Evolutionary conservation across 2,113 vertebrate species (phyloP), one percentile per base, ranked within the genome.

Genomic region (Urocitellus parryii): DNA sequence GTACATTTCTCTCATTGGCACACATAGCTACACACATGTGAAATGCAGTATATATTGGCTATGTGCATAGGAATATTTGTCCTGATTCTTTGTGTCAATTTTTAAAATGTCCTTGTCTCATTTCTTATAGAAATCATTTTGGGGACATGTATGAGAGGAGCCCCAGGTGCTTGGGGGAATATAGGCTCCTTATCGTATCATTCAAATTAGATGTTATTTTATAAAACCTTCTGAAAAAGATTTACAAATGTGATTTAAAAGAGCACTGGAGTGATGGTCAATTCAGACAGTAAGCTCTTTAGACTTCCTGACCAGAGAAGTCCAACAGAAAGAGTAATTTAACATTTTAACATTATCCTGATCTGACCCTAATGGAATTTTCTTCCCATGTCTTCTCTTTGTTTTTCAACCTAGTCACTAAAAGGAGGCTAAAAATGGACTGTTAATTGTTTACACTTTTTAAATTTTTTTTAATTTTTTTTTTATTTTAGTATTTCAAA

Each of bases 361-460:
- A 89, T 97, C 53, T 91, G 2, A 42, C 72, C 32, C 56, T 96
- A 90, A 51, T 83, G 32, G 76, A 37, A 22, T 70, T 98, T 97
- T 98, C 90, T 97, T 97, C 48, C 95, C 82, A 87, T 96, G 98
- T 98, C 20, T 82, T 97, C 34, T 84, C 84, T 45, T 85, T 92
- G 56, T 94, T 94, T 97, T 89, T 80, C 63, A 94, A 90, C 16
- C 3, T 63, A 94, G 4, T 89, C 92, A 67, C 29, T 79, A 58
- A 45, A 53, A 45, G 48, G 34, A 63, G 63, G 20, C 73, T 91
- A n/a, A 97, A 42, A 96, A 85, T 94, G 73, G 68, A 63, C 56
- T 97, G 34, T 87, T 96, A 92, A 97, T 82, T 96, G 85, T 94
- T 98, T 97, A 87, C 25, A 16, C 20, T 78, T 97, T 86, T 37